Percentiles rank a stretch among this genome's conserved stretches.
Conservation (phyloP, 2,797 vertebrate species). For the Danio tinwini region DNA sequence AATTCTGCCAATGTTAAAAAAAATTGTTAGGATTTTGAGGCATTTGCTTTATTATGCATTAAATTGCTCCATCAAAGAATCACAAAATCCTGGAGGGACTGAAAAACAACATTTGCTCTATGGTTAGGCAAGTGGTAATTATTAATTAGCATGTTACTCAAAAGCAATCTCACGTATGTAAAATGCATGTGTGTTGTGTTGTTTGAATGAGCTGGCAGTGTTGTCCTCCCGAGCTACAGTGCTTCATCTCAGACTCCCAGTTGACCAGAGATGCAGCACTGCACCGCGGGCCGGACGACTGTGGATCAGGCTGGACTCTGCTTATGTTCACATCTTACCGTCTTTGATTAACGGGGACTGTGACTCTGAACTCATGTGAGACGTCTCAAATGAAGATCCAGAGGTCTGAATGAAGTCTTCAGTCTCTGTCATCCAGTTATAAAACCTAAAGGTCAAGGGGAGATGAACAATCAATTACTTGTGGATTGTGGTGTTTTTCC, state of each 20-base stretch:
- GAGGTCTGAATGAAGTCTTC: conserved; percentile 23
- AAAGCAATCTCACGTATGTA: neutral
- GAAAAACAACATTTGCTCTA: neutral
- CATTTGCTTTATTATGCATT: too few relatives aligned
- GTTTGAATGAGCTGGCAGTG: conserved; percentile 15
- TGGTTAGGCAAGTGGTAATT: neutral
- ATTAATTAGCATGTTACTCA: neutral
- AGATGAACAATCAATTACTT: neutral
- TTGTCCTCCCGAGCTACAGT: conserved; percentile 99
- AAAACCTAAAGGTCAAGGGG: neutral
- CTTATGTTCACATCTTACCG: conserved; percentile 23
- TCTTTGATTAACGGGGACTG: conserved; percentile 15
- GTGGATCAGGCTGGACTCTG: conserved; percentile 27
- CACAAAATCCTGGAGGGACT: too few relatives aligned
- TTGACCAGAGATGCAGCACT: conserved; percentile 99
- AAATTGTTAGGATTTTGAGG: too few relatives aligned
- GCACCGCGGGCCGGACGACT: conserved; percentile 93
- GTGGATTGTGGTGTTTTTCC: neutral
- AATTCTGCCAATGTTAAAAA: too few relatives aligned
- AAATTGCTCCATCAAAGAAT: too few relatives aligned
- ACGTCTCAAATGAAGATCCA: conserved; percentile 6
- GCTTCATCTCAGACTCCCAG: conserved; percentile 99
- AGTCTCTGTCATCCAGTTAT: neutral
- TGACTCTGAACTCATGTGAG: neutral
- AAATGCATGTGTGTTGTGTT: neutral